phyloP scores from a whole-genome alignment of 1,140 invertebrate species.

The Panagrolaimus sp. region DNA sequence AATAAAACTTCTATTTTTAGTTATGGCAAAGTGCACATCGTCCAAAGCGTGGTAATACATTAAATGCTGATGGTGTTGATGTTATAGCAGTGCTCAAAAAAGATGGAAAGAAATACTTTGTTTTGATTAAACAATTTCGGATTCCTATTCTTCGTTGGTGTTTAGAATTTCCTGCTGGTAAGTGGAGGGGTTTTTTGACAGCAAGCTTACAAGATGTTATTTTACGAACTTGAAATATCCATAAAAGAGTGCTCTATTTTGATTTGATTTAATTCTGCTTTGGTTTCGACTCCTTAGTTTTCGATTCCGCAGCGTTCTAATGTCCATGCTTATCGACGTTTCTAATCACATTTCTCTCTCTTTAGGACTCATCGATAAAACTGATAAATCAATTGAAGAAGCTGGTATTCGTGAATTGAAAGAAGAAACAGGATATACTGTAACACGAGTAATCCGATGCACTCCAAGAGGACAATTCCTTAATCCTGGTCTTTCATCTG shows the following conservation, averaged over 20 bases:
- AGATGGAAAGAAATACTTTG: slow-evolving; percentile 27
- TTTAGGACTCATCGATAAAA: slow-evolving; percentile 34
- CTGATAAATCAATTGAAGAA: slow-evolving; percentile 27
- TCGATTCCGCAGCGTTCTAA: too few relatives aligned
- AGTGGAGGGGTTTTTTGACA: neutral
- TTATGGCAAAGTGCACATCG: slow-evolving; percentile 32
- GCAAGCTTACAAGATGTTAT: too few relatives aligned
- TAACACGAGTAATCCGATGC: slow-evolving; percentile 15
- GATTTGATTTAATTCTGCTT: too few relatives aligned
- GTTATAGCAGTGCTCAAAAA: slow-evolving; percentile 30
- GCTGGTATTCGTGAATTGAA: slow-evolving; percentile 34
- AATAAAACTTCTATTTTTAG: slow-evolving; percentile 22
- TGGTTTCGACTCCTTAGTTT: too few relatives aligned
- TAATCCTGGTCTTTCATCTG: slow-evolving; percentile 35
- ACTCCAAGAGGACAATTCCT: slow-evolving; percentile 24
- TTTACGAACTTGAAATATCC: too few relatives aligned
- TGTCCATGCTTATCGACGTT: too few relatives aligned
- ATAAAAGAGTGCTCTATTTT: too few relatives aligned
- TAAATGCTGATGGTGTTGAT: slow-evolving; percentile 31
- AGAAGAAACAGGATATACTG: slow-evolving; percentile 39
- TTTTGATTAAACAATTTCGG: slow-evolving; percentile 38
- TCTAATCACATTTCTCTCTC: too few relatives aligned
- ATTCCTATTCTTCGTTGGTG: slow-evolving; percentile 32
- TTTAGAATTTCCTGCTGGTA: slow-evolving; percentile 38
- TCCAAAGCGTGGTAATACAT: slow-evolving; percentile 8